These are phyloP conservation scores for Myodes glareolus DNA, from an alignment of 2,113 vertebrate genomes.

Conservation along the genomic window DNA sequence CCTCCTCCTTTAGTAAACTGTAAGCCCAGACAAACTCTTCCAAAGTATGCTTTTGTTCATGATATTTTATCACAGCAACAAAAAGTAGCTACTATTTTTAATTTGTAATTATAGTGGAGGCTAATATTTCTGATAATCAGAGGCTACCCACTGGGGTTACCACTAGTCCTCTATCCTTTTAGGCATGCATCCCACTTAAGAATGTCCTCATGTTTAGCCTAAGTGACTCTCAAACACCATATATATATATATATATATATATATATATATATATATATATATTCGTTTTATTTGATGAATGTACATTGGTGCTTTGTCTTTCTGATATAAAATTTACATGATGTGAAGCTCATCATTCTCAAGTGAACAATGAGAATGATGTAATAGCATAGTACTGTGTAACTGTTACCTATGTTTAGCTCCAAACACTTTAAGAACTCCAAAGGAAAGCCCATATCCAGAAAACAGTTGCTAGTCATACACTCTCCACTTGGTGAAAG, in stretches of 20 bases:
- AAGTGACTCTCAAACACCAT: background rate
- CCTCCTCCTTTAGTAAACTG: background rate
- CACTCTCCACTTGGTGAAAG: background rate
- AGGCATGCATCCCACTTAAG: background rate
- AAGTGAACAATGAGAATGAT: background rate
- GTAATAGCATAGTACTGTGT: background rate
- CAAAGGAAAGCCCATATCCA: background rate
- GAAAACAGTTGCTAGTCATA: background rate
- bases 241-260: background rate
- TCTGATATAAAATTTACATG: background rate
- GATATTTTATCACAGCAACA: background rate
- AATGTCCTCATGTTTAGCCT: background rate
- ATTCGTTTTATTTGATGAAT: background rate
- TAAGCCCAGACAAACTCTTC: background rate
- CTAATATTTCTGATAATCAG: background rate
- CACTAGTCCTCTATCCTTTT: background rate
- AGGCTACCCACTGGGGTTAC: background rate
- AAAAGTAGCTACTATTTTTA: background rate
- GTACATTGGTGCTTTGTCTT: background rate
- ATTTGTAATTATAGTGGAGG: background rate
- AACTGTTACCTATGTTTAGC: background rate
- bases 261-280: background rate
- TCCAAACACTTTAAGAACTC: conserved; percentile 4
- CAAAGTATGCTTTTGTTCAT: background rate
- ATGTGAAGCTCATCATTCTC: background rate